Evolutionary conservation across 2,113 vertebrate species (phyloP).

Genomic region (Penelope pileata): DNA sequence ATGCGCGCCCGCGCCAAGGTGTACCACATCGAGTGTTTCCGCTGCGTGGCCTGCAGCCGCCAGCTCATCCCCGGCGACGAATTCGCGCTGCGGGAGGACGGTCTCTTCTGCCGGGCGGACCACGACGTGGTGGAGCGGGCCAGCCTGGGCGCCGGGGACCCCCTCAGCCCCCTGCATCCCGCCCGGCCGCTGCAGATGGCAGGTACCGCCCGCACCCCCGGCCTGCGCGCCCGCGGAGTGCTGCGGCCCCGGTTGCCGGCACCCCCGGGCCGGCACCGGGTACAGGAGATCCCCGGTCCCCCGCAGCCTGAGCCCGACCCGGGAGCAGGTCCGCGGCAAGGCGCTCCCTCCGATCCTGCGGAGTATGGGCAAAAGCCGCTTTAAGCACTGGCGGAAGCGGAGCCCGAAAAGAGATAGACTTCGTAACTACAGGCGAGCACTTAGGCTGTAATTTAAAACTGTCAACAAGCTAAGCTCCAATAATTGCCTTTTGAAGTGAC

Average conservation of each 20-base stretch:
- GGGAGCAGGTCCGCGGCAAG: background rate
- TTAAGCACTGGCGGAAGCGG: background rate
- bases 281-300: background rate
- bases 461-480: conserved; percentile 80
- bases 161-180: conserved; percentile 92
- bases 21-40: conserved; percentile 99
- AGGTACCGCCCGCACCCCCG: conserved; percentile 80
- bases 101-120: conserved; percentile 95
- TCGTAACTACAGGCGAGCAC: conserved; percentile 57
- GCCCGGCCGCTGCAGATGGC: conserved; percentile 96
- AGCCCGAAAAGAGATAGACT: conserved; percentile 51
- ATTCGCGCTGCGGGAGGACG: conserved; percentile 94
- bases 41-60: conserved; percentile 97
- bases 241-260: background rate
- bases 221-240: background rate
- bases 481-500: conserved; percentile 81
- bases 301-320: background rate
- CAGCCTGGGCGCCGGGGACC: conserved; percentile 87
- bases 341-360: background rate
- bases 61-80: conserved; percentile 98
- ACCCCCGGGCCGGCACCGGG: background rate
- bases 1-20: conserved; percentile 97
- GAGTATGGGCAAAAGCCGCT: background rate
- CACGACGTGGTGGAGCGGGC: conserved; percentile 96
- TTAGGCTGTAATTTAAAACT: conserved; percentile 80